Conservation (phyloP, 2,113 vertebrate genomes). For the Neomonachus schauinslandi region DNA sequence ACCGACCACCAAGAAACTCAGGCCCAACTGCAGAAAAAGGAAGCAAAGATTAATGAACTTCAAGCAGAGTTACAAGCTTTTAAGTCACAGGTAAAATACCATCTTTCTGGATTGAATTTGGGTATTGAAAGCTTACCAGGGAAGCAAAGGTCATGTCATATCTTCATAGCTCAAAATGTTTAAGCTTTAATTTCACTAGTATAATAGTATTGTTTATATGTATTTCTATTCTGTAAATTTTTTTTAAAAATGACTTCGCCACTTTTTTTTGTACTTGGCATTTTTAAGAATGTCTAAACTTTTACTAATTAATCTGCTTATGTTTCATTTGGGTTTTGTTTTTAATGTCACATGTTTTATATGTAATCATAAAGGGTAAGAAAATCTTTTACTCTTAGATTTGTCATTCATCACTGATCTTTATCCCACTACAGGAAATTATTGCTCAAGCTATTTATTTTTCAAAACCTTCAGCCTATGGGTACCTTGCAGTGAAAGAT, state of each 20-base stretch:
- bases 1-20: constrained; percentile 94
- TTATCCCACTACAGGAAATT: constrained; percentile 86
- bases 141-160: constrained; percentile 11
- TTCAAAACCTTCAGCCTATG: constrained; percentile 80
- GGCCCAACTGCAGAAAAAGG: constrained; percentile 91
- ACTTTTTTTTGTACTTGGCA: constrained; percentile 58
- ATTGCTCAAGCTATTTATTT: constrained; percentile 85
- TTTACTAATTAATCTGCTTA: constrained; percentile 79
- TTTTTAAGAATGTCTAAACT: constrained; percentile 63
- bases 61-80: constrained; percentile 93
- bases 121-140: not conserved
- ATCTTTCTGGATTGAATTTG: constrained; percentile 50
- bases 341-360: constrained; percentile 79
- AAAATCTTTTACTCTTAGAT: constrained; percentile 81
- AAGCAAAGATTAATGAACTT: constrained; percentile 93
- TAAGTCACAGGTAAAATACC: constrained; percentile 92
- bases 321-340: constrained; percentile 82
- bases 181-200: constrained; percentile 35
- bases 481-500: constrained; percentile 88
- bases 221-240: constrained; percentile 65
- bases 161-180: constrained; percentile 26
- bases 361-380: constrained; percentile 85
- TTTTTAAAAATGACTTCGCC: constrained; percentile 48
- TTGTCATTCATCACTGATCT: constrained; percentile 85
- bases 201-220: constrained; percentile 44